phyloP scores from a whole-genome alignment of 2,888 invertebrate genomes.

The Mimas tiliae region DNA sequence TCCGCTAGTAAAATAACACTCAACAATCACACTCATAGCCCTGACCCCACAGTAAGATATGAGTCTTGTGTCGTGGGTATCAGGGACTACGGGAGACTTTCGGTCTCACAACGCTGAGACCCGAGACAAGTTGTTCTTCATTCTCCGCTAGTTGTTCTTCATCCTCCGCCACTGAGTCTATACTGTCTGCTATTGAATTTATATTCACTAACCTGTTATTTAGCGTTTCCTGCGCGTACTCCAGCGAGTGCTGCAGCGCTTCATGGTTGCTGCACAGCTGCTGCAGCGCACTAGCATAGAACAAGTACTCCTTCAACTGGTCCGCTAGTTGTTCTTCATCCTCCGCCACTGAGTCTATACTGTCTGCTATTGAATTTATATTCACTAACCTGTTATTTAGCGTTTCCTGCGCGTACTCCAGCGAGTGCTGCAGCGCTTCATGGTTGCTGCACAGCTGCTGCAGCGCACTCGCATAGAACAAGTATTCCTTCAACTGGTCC shows the following conservation, averaged over 20 bases:
- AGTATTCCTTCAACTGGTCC: constrained; percentile 93
- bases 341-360: constrained; percentile 90
- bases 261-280: constrained; percentile 90
- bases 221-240: constrained; percentile 88
- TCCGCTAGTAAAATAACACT: too few relatives aligned
- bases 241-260: constrained; percentile 88
- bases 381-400: constrained; percentile 75
- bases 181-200: constrained; percentile 72
- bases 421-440: constrained; percentile 88
- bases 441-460: constrained; percentile 90
- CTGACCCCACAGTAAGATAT: too few relatives aligned
- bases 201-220: constrained; percentile 63
- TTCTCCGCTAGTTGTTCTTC: too few relatives aligned
- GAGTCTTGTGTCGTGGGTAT: too few relatives aligned
- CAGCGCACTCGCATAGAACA: constrained; percentile 90
- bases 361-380: constrained; percentile 81
- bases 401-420: constrained; percentile 89
- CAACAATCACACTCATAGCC: too few relatives aligned
- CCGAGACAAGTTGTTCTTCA: too few relatives aligned
- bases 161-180: constrained; percentile 91
- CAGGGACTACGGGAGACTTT: too few relatives aligned
- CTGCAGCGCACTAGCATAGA: constrained; percentile 90
- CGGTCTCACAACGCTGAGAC: too few relatives aligned
- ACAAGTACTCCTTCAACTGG: constrained; percentile 92
- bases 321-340: constrained; percentile 93